These are phyloP conservation scores for Cichlasoma orientale DNA, from an alignment of 2,797 vertebrate species.

Conservation along the genomic window DNA sequence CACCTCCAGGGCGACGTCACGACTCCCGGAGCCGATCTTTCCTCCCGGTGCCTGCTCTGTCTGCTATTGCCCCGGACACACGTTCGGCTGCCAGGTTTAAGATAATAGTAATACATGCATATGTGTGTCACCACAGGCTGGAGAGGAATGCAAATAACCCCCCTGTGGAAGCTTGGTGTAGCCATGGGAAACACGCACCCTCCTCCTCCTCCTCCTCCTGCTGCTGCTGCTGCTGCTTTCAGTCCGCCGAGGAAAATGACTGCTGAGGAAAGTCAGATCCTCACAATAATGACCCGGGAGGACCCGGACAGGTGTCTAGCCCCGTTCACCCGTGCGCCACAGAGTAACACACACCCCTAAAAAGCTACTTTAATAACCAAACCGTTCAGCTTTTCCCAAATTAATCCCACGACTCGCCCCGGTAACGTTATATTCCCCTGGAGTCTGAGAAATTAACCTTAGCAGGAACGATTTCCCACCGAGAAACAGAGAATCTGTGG, in stretches of 20 bases:
- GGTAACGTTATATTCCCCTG: background rate
- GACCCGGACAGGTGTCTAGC: slow-evolving; percentile 56
- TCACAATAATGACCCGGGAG: slow-evolving; percentile 6
- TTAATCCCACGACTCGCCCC: slow-evolving; percentile 1
- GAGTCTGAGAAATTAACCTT: slow-evolving; percentile 27
- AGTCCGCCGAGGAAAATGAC: slow-evolving; percentile 31
- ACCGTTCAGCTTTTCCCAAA: background rate
- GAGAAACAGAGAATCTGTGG: background rate
- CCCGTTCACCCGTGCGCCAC: background rate
- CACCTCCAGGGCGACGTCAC: slow-evolving; percentile 59
- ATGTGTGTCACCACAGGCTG: slow-evolving; percentile 8
- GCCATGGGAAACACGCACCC: slow-evolving; percentile 69
- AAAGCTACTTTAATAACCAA: background rate
- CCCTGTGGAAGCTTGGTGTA: slow-evolving; percentile 56
- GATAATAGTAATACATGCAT: background rate
- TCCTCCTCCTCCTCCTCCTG: slow-evolving; percentile 1
- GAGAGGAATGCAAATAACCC: slow-evolving; percentile 28
- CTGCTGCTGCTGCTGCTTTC: slow-evolving; percentile 1
- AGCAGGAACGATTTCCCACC: slow-evolving; percentile 16
- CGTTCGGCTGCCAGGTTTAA: background rate
- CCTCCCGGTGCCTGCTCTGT: background rate
- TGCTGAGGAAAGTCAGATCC: slow-evolving; percentile 36
- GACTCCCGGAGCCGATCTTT: slow-evolving; percentile 34
- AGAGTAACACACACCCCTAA: background rate
- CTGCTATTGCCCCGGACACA: background rate